Percentiles rank a stretch among this genome's conserved stretches.
Evolutionary conservation across 1,140 invertebrate species (phyloP).

Genomic region (Schmidtea mediterranea): DNA sequence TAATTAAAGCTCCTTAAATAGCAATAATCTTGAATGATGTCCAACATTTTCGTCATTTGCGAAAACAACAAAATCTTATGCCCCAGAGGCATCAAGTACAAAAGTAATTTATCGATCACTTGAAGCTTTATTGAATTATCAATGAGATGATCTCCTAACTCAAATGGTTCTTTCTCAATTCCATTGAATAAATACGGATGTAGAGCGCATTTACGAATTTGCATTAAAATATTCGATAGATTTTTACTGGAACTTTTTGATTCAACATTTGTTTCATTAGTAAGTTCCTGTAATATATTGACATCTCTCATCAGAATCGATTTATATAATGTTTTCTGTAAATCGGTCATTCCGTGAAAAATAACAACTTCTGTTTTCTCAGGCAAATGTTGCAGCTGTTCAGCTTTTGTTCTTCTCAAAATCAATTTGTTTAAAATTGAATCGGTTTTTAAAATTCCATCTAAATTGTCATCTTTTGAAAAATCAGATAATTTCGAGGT

Average conservation of each 20-base stretch:
- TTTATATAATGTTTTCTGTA: slow-evolving; percentile 97
- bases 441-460: too few relatives aligned
- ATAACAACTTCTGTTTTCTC: slow-evolving; percentile 98
- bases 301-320: slow-evolving; percentile 94
- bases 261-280: slow-evolving; percentile 33
- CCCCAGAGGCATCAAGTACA: slow-evolving; percentile 58
- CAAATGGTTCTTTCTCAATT: neutral
- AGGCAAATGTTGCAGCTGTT: slow-evolving; percentile 89
- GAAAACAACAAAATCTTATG: slow-evolving; percentile 90
- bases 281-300: slow-evolving; percentile 73
- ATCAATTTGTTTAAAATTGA: slow-evolving; percentile 90
- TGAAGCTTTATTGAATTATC: slow-evolving; percentile 67
- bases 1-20: slow-evolving; percentile 61
- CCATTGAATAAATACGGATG: slow-evolving; percentile 92
- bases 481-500: too few relatives aligned
- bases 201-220: slow-evolving; percentile 90
- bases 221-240: slow-evolving; percentile 99
- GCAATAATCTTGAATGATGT: slow-evolving; percentile 90
- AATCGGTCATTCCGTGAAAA: slow-evolving; percentile 87
- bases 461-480: too few relatives aligned
- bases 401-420: slow-evolving; percentile 82
- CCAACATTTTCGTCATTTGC: slow-evolving; percentile 90
- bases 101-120: slow-evolving; percentile 81
- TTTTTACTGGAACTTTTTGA: too few relatives aligned
- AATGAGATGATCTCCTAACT: slow-evolving; percentile 12